These are phyloP conservation scores for Strix occidentalis DNA, from an alignment of 2,797 vertebrate genomes.

Conservation along the genomic window DNA sequence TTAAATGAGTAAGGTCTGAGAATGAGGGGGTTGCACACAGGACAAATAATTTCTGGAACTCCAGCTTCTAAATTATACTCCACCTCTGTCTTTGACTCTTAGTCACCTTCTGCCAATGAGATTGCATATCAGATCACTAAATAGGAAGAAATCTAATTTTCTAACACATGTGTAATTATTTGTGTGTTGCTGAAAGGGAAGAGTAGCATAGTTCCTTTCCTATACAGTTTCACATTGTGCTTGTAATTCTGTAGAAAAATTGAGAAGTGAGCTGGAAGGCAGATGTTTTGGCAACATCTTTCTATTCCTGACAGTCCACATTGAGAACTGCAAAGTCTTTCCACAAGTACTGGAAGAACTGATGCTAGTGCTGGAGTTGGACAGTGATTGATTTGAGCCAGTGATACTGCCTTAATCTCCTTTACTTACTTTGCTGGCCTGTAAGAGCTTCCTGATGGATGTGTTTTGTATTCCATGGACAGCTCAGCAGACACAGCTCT, in stretches of 20 bases:
- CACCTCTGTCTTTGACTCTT: background rate
- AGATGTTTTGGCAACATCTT: background rate
- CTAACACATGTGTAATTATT: background rate
- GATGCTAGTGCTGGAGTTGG: background rate
- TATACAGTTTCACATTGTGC: background rate
- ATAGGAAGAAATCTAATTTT: background rate
- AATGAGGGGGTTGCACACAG: background rate
- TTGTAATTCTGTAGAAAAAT: background rate
- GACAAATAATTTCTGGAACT: background rate
- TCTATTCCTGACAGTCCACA: background rate
- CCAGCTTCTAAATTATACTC: background rate
- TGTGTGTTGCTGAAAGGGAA: background rate
- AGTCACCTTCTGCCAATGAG: background rate
- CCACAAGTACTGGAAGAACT: background rate
- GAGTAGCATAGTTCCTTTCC: background rate
- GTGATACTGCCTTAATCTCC: background rate
- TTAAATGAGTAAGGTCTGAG: background rate
- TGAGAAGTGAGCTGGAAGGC: background rate
- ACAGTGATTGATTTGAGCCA: background rate
- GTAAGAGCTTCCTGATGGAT: background rate
- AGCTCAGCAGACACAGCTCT: background rate
- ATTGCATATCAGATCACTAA: background rate
- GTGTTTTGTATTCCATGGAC: background rate
- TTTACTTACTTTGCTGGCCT: background rate
- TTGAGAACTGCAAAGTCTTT: background rate